phyloP scores from a whole-genome alignment of 2,797 vertebrate genomes.

The Pachyuromys duprasi region DNA sequence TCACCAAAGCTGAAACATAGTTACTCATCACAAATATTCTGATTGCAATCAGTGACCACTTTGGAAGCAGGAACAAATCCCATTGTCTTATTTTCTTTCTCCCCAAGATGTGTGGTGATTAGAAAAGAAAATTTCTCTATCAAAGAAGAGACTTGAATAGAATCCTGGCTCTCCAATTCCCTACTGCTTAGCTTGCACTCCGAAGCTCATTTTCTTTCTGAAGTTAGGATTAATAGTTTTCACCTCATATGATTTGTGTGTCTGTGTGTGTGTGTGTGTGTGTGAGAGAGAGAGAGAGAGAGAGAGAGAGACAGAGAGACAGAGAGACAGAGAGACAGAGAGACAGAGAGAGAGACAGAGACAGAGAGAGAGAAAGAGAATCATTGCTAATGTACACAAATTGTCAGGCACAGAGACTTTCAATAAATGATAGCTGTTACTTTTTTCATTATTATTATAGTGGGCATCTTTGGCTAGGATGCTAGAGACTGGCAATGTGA shows the following conservation, averaged over 20 bases:
- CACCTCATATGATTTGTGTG: constrained; percentile 14
- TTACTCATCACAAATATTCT: constrained; percentile 9
- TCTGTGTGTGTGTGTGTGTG: neutral
- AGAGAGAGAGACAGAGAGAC: too few species aligned
- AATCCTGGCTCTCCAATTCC: neutral
- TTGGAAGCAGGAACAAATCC: neutral
- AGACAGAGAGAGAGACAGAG: too few species aligned
- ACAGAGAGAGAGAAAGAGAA: neutral
- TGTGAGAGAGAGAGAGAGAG: too few species aligned
- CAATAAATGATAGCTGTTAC: constrained; percentile 68
- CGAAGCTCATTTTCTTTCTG: neutral
- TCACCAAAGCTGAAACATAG: neutral
- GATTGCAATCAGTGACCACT: neutral
- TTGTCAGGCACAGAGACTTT: constrained; percentile 67
- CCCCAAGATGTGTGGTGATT: neutral
- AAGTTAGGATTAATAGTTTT: constrained; percentile 50
- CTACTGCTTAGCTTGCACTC: neutral
- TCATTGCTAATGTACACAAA: constrained; percentile 67
- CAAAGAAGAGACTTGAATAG: neutral
- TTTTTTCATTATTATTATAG: constrained; percentile 40
- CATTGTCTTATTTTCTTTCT: neutral
- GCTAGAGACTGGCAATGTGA: constrained; percentile 68
- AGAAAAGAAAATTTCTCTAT: neutral
- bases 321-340: too few species aligned
- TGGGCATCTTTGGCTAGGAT: constrained; percentile 57